phyloP scores from a whole-genome alignment of 2,113 vertebrate genomes.

The Scortum barcoo region DNA sequence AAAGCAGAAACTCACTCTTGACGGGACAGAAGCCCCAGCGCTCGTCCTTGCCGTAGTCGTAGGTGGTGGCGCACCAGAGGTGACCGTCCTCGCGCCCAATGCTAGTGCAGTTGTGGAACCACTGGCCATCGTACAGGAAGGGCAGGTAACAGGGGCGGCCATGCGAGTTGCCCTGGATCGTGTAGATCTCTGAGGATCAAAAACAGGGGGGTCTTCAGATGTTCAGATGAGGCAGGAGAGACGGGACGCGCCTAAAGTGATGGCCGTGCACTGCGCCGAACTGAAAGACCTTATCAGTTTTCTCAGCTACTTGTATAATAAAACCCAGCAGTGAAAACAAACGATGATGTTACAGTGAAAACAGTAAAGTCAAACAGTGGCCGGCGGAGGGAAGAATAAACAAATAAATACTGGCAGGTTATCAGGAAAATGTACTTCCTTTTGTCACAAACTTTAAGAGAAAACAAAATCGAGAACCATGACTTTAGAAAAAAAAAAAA shows the following conservation, averaged over 20 bases:
- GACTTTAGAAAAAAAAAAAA: neutral
- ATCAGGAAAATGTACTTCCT: neutral
- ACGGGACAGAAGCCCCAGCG: conserved; percentile 98
- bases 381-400: conserved; percentile 18
- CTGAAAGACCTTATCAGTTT: conserved; percentile 59
- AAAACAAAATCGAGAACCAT: neutral
- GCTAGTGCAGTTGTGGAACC: conserved; percentile 95
- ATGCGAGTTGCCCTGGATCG: conserved; percentile 96
- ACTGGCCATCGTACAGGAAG: conserved; percentile 95
- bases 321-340: conserved; percentile 58
- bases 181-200: conserved; percentile 91
- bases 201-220: conserved; percentile 16
- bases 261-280: conserved; percentile 36
- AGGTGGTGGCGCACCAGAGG: conserved; percentile 96
- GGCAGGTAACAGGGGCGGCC: conserved; percentile 96
- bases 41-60: conserved; percentile 94
- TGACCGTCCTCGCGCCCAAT: conserved; percentile 94
- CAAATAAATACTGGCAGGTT: neutral
- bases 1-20: conserved; percentile 87
- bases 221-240: neutral
- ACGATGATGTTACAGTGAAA: conserved; percentile 61
- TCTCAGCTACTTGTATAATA: conserved; percentile 51
- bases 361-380: conserved; percentile 45
- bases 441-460: neutral
- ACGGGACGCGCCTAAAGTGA: neutral